phyloP scores from a whole-genome alignment of 2,797 vertebrate genomes.

The Acipenser ruthenus region DNA sequence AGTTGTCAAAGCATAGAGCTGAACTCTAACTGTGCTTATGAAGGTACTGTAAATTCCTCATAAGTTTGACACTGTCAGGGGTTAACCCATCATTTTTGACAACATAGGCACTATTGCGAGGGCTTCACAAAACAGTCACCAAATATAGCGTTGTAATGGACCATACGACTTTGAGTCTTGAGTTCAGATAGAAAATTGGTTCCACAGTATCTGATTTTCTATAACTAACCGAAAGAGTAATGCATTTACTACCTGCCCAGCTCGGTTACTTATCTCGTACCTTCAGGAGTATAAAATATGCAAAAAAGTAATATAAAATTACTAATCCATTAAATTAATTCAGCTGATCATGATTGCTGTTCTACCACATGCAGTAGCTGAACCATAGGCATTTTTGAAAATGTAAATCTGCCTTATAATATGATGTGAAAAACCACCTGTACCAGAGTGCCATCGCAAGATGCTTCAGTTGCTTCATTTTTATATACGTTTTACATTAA shows the following conservation, averaged over 20 bases:
- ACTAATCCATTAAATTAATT: constrained; percentile 2
- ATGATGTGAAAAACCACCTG: neutral
- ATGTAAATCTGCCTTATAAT: too few relatives aligned
- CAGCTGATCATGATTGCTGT: neutral
- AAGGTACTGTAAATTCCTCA: too few relatives aligned
- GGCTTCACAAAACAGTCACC: too few relatives aligned
- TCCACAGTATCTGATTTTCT: too few relatives aligned
- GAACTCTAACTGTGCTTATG: too few relatives aligned
- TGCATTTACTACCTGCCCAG: neutral
- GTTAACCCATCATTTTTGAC: too few relatives aligned
- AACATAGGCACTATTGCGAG: too few relatives aligned
- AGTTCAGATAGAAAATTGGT: too few relatives aligned
- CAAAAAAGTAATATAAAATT: constrained; percentile 2
- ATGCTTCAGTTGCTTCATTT: neutral
- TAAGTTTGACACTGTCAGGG: too few relatives aligned
- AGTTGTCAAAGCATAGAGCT: too few relatives aligned
- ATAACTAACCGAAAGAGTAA: neutral
- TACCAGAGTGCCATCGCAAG: neutral
- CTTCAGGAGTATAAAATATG: constrained; percentile 2
- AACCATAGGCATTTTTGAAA: neutral
- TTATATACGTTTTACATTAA: neutral
- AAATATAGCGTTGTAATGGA: too few relatives aligned
- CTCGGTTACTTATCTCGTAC: neutral
- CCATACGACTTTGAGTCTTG: too few relatives aligned
- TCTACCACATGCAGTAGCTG: neutral